Base-by-base conservation (phyloP, 2,797 vertebrate species). In the Chrosomus eos region DNA sequence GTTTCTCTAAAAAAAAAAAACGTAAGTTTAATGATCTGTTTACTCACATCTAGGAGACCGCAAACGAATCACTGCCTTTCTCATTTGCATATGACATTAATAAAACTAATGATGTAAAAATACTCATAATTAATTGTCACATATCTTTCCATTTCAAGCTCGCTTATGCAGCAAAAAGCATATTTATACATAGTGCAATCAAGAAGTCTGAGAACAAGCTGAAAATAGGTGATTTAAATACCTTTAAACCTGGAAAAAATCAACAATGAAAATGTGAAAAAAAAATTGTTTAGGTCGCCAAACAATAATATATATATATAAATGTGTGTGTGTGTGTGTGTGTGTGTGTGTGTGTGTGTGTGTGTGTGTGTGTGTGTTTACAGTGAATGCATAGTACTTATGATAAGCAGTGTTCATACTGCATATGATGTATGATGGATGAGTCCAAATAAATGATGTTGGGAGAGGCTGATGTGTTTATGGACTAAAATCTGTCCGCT, bases 31-130 rank as follows among this genome's bases (percentile, higher is more conserved):
- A 94, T 93, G 89, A 91, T 92, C 86, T 93, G 91, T 93, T 94
- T 92, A 92, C 90, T 77, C 85, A 84, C 62, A 74, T 89, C 88
- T 85, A 86, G 88, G 82, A 85, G 83, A 88, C 83, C 85, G 87
- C 58, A 76, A 88, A 81, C 80, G 89, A 79, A 92, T 88, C 80
- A 78, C 86, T 80, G 86, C 86, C 81, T 83, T 80, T 89, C 91
- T 92, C 88, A 91, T 90, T 91, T 89, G 84, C 87, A 92, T 88
- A 86, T 90, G 81, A 89, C 86, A 92, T 93, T 91, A 94, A 94
- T 94, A 91, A 92, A 93, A 92, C 90, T 89, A 93, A 94, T 94
- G 93, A 92, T 89, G 87, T 94, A 91, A 91, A 93, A 93, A 94
- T 87, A 90, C 75, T 90, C 89, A 89, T 93, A 92, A 94, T 95